Evolutionary conservation across 2,113 vertebrate genomes (phyloP).

Genomic region (Mystacornis crossleyi): DNA sequence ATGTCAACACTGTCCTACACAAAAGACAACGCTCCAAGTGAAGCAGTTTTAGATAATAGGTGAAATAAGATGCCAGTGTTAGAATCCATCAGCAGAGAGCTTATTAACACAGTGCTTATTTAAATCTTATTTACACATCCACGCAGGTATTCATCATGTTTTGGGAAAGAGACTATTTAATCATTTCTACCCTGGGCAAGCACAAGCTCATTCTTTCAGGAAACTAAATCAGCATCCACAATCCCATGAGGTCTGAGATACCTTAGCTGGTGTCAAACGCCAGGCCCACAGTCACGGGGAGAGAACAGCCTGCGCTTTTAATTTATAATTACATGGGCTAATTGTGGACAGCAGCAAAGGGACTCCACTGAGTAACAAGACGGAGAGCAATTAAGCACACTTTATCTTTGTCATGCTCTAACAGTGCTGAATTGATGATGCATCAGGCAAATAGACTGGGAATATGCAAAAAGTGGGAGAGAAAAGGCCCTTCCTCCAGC

Average conservation of each 20-base stretch:
- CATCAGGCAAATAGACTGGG: background rate
- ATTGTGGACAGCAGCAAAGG: slow-evolving; percentile 26
- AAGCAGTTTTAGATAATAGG: background rate
- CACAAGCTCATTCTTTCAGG: background rate
- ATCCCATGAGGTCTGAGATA: background rate
- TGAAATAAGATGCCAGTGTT: background rate
- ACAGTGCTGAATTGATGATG: background rate
- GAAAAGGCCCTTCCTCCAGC: background rate
- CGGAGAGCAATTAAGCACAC: slow-evolving; percentile 19
- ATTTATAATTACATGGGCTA: slow-evolving; percentile 48
- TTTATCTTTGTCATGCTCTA: background rate
- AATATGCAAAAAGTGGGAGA: background rate
- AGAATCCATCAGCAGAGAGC: background rate
- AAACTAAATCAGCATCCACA: background rate
- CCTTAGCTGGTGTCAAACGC: background rate
- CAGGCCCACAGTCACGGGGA: background rate
- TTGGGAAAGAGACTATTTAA: background rate
- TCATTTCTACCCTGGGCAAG: background rate
- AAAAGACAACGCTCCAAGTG: background rate
- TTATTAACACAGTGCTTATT: slow-evolving; percentile 4
- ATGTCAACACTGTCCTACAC: background rate
- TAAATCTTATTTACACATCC: slow-evolving; percentile 36
- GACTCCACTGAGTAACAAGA: slow-evolving; percentile 27
- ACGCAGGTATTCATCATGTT: background rate
- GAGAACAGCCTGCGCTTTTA: slow-evolving; percentile 7